A percentile compares a stretch with the other conserved stretches of the same genome.
Evolutionary conservation across 2,888 invertebrate genomes (phyloP).

Genomic region (Patella depressa): DNA sequence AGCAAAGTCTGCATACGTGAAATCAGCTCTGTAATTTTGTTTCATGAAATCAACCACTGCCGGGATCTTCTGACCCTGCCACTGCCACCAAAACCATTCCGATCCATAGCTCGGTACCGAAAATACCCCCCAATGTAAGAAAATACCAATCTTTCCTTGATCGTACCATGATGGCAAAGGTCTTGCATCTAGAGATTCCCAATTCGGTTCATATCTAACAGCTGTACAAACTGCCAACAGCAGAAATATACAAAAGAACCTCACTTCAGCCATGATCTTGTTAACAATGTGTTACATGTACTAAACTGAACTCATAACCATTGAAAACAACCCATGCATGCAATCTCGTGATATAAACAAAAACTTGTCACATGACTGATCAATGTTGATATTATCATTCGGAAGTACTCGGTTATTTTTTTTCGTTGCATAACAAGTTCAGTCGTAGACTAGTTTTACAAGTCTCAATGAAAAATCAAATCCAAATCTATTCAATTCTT

Average conservation of each 20-base stretch:
- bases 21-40: slow-evolving; percentile 85
- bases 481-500: too few relatives aligned
- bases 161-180: slow-evolving; percentile 77
- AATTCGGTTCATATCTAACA: slow-evolving; percentile 76
- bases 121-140: slow-evolving; percentile 73
- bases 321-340: too few relatives aligned
- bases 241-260: neutral
- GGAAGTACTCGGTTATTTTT: too few relatives aligned
- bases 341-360: too few relatives aligned
- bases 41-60: slow-evolving; percentile 79
- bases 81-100: slow-evolving; percentile 94
- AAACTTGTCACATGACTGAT: too few relatives aligned
- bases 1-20: slow-evolving; percentile 93
- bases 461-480: too few relatives aligned
- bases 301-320: too few relatives aligned
- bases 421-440: too few relatives aligned
- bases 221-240: neutral
- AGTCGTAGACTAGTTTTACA: too few relatives aligned
- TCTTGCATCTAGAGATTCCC: slow-evolving; percentile 88
- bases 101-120: slow-evolving; percentile 67
- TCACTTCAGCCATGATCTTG: neutral
- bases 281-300: too few relatives aligned
- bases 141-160: slow-evolving; percentile 72
- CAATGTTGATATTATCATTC: too few relatives aligned
- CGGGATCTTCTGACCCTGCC: slow-evolving; percentile 76